A percentile compares a stretch with the other conserved stretches of the same genome.
Evolutionary conservation across 2,113 vertebrate genomes (phyloP).

Genomic region (Benitochromis conjunctus): DNA sequence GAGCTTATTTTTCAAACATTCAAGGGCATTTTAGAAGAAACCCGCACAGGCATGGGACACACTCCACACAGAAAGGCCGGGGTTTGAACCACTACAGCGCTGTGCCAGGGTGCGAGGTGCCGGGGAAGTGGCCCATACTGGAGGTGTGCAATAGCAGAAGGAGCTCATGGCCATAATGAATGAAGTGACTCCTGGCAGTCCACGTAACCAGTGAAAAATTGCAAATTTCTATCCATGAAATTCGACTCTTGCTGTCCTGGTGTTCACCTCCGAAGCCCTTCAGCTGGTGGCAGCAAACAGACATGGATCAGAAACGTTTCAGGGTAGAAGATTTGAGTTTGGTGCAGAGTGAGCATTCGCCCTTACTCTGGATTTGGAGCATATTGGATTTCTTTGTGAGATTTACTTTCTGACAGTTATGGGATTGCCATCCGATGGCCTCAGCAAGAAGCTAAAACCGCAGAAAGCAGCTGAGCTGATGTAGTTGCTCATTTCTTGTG

Average conservation of each 20-base stretch:
- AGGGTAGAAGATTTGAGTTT: background rate
- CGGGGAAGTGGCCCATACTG: background rate
- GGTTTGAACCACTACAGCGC: background rate
- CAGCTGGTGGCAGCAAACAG: background rate
- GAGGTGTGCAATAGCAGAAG: background rate
- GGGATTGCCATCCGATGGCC: constrained; percentile 22
- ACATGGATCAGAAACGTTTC: background rate
- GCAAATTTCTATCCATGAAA: background rate
- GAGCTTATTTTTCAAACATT: too few species aligned
- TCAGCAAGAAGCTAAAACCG: background rate
- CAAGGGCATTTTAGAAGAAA: background rate
- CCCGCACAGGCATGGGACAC: too few species aligned
- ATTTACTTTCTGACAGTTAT: background rate
- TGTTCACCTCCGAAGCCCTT: background rate
- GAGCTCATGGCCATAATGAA: background rate
- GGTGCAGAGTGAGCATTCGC: background rate
- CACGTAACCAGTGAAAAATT: background rate
- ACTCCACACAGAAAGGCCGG: background rate
- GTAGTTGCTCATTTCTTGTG: background rate
- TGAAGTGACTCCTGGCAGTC: background rate
- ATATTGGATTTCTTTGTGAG: background rate
- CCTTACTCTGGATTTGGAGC: background rate
- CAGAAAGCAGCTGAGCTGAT: background rate
- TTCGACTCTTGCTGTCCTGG: background rate
- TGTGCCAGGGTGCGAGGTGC: rapidly evolving